Evolutionary conservation across 2,888 invertebrate genomes (phyloP), one percentile per base, ranked within the genome.

Genomic region (Heptascelio sp.): DNA sequence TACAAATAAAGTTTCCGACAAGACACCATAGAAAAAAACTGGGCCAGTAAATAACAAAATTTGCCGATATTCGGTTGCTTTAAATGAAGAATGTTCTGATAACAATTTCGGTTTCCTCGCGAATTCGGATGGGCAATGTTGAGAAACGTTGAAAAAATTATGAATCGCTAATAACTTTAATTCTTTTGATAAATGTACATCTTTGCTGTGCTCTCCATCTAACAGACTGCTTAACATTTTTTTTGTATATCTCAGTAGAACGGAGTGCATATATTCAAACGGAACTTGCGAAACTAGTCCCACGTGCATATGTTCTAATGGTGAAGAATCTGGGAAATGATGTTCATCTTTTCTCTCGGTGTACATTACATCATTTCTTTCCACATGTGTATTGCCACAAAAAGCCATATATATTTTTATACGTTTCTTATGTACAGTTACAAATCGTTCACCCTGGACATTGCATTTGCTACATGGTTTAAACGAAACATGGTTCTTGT

Each of bases 51-150:
- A 46, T 25, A 77, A 34, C 17, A 77, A 43, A 25, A 77, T 46
- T 51, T 77, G 77, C 13, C 77, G 3, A 19, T 53, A 68, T 68
- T 77, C 77, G 1, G 77, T 77, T 2, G 77, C 77, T 60, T 77
- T 77, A 49, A 68, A 68, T 21, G 1, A 17, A 6, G 5, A 3
- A 57, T 46, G 59, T 0, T 55, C 46, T 13, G 0, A 0, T 19
- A 76, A n/a, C 15, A 13, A 30, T 26, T n/a, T 2, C 0, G 76
- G 76, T 37, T 40, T 26, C 30, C 76, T 43, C 0, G 76, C 67
- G 57, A 49, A 76, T 34, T 76, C 76, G 23, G 46, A 15, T 11
- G 77, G 67, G 37, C 23, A 26, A 26, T 43, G 60, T 59, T 67
- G 49, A 2, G 37, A 3, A 37, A 67, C 17, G 0, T 34, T 17